A percentile compares a stretch with the other conserved stretches of the same genome.
Evolutionary conservation across 2,113 vertebrate species (phyloP).

Genomic region (Nerophis lumbriciformis): DNA sequence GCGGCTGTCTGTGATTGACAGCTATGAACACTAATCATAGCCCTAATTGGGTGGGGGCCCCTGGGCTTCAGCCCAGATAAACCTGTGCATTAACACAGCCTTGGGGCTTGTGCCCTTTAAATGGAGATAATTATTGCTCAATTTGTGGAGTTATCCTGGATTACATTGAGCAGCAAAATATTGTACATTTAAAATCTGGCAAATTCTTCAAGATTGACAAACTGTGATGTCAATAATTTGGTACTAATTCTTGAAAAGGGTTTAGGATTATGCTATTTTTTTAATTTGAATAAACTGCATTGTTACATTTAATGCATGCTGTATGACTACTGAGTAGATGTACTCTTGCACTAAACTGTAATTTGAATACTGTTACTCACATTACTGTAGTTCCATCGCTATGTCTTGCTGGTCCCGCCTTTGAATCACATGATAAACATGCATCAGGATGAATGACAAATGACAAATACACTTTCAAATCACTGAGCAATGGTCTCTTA

Average conservation of each 20-base stretch:
- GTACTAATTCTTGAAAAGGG: background rate
- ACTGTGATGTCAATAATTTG: background rate
- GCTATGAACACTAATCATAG: too few species aligned
- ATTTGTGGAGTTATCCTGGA: background rate
- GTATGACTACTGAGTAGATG: background rate
- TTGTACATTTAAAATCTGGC: background rate
- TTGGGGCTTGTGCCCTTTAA: too few species aligned
- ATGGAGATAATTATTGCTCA: too few species aligned
- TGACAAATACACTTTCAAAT: background rate
- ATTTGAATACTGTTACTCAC: constrained; percentile 37
- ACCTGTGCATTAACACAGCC: too few species aligned
- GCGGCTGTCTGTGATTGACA: too few species aligned
- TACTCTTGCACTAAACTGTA: background rate
- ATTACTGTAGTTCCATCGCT: constrained; percentile 47
- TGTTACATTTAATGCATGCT: too few species aligned
- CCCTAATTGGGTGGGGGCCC: too few species aligned
- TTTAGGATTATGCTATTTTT: too few species aligned
- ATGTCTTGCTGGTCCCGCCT: constrained; percentile 35
- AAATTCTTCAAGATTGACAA: background rate
- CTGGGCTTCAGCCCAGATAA: too few species aligned
- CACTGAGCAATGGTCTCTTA: constrained; percentile 20
- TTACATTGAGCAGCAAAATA: background rate
- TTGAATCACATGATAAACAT: constrained; percentile 21
- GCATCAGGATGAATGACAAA: constrained; percentile 1
- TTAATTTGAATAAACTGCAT: too few species aligned